Evolutionary conservation across 92 coral and sea anemone species (phyloP).

Genomic region (Pocillopora meandrina): DNA sequence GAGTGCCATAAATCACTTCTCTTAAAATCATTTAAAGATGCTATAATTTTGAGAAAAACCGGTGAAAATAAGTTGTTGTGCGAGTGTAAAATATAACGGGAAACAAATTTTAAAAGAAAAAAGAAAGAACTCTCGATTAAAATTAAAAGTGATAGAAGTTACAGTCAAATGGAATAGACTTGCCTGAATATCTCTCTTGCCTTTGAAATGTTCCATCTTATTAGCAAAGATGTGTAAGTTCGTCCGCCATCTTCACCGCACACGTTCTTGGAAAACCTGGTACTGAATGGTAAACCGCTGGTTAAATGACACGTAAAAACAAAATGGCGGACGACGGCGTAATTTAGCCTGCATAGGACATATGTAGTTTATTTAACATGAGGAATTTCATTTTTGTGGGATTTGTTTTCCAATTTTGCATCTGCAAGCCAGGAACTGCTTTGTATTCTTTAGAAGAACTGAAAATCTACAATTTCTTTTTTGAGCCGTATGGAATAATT

Average conservation of each 20-base stretch:
- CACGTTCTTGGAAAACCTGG: neutral
- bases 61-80: no score
- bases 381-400: conserved; percentile 1
- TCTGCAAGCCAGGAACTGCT: neutral
- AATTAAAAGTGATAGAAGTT: neutral
- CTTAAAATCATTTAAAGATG: no score
- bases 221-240: neutral
- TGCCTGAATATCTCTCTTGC: conserved; percentile 34
- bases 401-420: neutral
- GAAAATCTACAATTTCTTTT: conserved; percentile 2
- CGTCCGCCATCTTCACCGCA: conserved; percentile 37
- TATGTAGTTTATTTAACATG: neutral
- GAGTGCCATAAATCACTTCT: no score
- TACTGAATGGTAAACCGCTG: conserved; percentile 14
- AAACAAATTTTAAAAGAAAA: no score
- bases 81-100: no score
- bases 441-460: neutral
- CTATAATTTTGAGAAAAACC: no score
- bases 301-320: conserved; percentile 1
- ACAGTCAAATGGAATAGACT: neutral
- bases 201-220: conserved; percentile 4
- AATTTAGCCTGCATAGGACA: neutral
- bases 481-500: conserved; percentile 33
- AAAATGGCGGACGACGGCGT: neutral
- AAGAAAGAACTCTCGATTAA: no score